Base-by-base conservation (phyloP, 2,113 vertebrate species). In the Pagrus major region DNA sequence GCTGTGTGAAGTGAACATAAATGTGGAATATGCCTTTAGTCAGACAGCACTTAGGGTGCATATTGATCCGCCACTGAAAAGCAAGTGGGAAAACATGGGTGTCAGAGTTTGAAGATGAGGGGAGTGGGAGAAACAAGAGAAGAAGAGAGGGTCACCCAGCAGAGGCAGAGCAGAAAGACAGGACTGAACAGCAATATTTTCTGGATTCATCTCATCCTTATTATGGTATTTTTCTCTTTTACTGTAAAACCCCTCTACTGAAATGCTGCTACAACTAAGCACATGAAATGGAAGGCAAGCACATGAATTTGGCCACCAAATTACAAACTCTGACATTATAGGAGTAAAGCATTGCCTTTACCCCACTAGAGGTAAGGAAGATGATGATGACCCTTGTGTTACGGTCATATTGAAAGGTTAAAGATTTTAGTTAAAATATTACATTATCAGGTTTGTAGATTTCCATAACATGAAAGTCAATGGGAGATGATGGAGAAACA, bases 11-110 rank as follows among this genome's bases (percentile, higher is more conserved):
- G 84, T 74, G 68, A 78, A 87, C 88, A 88, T 88, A 85, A 91
- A 92, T 82, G 82, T 91, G 84, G 88, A 90, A 88, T 93, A 86
- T 92, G 88, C 88, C 78, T 87, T 91, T 80, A 90, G 89, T 87
- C 84, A 88, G 90, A 89, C 82, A 74, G 86, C 88, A 91, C 87
- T 93, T 89, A 81, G 74, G 56, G 81, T 56, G 47, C 9, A 9
- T 86, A 93, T 93, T 79, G 93, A 93, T 93, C 85, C 21, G 5
- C 47, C 71, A 67, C 76, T 69, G 80, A 87, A 89, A 91, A 81
- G 76, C 23, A 83, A 85, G 78, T 71, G 52, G 76, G 65, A 70
- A 66, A 64, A 56, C 74, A 85, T 74, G 79, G 82, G 68, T 86
- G 86, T 84, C 71, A 55, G 84, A 78, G 55, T 51, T 44, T n/a